Evolutionary conservation across 2,888 invertebrate species (phyloP).

Genomic region (Chaetogeoica ovagalla): DNA sequence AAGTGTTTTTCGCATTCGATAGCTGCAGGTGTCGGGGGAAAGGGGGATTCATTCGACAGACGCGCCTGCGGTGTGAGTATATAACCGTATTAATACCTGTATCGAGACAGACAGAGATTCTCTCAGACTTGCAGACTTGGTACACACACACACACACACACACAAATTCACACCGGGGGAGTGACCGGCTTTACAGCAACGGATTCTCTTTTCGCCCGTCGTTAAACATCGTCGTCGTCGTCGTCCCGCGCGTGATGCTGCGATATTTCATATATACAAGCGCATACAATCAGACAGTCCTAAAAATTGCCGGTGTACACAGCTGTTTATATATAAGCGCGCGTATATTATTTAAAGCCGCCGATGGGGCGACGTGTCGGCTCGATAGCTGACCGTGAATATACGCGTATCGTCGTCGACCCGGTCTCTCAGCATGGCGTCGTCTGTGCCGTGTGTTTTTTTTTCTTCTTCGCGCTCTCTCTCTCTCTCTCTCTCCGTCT

Average conservation of each 20-base stretch:
- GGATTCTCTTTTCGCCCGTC: constrained; percentile 16
- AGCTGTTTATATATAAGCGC: background rate
- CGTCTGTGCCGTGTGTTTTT: constrained; percentile 15
- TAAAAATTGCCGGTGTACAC: constrained; percentile 19
- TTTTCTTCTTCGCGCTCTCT: no score
- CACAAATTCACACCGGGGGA: background rate
- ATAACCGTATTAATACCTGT: no score
- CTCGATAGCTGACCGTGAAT: background rate
- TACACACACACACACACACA: no score
- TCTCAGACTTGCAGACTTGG: background rate
- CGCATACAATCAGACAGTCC: background rate
- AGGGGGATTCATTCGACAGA: constrained; percentile 3
- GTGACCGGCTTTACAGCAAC: background rate
- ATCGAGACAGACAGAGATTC: background rate
- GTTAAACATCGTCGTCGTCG: constrained; percentile 1
- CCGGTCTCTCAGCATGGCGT: constrained; percentile 48
- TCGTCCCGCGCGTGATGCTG: background rate
- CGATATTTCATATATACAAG: constrained; percentile 26
- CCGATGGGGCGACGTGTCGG: constrained; percentile 44
- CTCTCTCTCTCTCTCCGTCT: no score
- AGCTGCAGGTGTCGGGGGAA: background rate
- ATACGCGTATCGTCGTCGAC: background rate
- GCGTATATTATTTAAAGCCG: background rate
- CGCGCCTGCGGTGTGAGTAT: background rate
- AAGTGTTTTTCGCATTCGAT: background rate